These are phyloP conservation scores for Amphibalanus amphitrite DNA, from an alignment of 1,140 invertebrate species.

Conservation along the genomic window DNA sequence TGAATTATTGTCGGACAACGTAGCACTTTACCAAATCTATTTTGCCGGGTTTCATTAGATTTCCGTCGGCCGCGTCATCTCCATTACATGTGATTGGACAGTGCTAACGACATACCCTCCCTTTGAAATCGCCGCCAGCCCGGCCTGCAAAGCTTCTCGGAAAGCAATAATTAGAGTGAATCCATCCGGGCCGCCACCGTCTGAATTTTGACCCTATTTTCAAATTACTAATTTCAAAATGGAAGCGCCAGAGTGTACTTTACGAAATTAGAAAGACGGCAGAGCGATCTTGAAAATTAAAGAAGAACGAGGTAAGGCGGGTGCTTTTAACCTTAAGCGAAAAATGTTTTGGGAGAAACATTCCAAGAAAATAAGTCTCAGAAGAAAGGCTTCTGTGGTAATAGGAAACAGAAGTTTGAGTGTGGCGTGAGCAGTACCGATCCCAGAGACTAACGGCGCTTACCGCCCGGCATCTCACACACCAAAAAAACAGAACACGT, in stretches of 20 bases:
- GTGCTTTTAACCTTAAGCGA: neutral
- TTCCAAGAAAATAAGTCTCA: neutral
- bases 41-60: neutral
- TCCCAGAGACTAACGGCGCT: too few relatives aligned
- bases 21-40: neutral
- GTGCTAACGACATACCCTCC: neutral
- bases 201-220: conserved; percentile 1
- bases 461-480: too few relatives aligned
- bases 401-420: too few relatives aligned
- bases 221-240: neutral
- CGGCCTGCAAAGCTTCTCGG: neutral
- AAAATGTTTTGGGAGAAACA: neutral
- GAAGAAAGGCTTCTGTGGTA: too few relatives aligned
- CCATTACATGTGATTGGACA: neutral
- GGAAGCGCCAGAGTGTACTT: neutral
- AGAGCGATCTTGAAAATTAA: neutral
- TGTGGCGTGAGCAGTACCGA: too few relatives aligned
- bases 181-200: neutral
- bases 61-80: neutral
- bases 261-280: neutral
- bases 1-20: neutral
- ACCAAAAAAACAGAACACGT: too few relatives aligned
- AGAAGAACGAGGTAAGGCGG: neutral
- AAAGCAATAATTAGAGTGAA: conserved; percentile 1
- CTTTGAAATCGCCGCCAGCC: neutral